Evolutionary conservation across 2,888 invertebrate species (phyloP), one percentile per base, ranked within the genome.

Genomic region (Agriopis leucophaearia): DNA sequence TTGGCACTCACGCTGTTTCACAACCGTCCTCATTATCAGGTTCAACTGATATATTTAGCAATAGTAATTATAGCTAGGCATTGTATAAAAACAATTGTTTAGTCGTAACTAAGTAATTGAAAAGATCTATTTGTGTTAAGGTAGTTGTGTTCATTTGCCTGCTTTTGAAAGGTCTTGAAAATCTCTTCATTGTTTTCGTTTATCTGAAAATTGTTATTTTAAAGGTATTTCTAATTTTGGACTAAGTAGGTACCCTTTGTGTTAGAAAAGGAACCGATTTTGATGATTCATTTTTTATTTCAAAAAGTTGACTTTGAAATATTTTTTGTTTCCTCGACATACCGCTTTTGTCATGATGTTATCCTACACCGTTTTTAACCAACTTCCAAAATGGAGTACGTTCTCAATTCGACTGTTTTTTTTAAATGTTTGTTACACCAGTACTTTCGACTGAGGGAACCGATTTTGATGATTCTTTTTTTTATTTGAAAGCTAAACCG

Each of bases 31-130:
- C 63, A 40, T 40, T 42, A 42, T 40, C 63, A 50, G 57, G 51
- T 44, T 38, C 57, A 45, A 56, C 12, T 15, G 12, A 10, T 57
- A 64, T 57, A 57, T 12, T 51, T 57, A 64, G 50, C 40, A 15
- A 45, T 0, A 27, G 16, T 40, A 62, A 42, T 44, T 55, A 57
- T 45, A 57, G 16, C 7, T 10, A 10, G n/a, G 3, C 3, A n/a
- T 63, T 56, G 27, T 57, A 57, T 57, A 51, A 44, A 57, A 57
- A 51, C 57, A 6, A 10, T 45, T 57, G 57, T 47, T 47, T 48
- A 51, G 35, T 45, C 47, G 16, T 40, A 52, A 52, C 47, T 54
- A 38, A 15, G 40, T 47, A 42, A 58, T 36, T 52, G 58, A 58
- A 38, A 1, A 50, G 36, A 50, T 66, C 54, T 54, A 38, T 54